Conservation (phyloP, 1,140 invertebrate genomes). For the Drosophila willistoni region DNA sequence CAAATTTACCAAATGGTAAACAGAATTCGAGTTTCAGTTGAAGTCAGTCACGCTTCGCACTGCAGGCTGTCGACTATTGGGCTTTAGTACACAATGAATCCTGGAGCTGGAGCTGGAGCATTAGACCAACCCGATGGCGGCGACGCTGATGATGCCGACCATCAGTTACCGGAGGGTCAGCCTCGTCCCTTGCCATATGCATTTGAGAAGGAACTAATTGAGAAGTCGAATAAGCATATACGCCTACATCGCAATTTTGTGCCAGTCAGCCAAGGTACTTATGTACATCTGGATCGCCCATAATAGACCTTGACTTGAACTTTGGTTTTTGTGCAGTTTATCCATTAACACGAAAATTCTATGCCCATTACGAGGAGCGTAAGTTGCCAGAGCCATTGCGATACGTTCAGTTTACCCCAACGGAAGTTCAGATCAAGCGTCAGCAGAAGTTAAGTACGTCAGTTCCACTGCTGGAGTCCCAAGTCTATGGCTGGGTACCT, state of each 20-base stretch:
- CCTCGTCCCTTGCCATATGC: constrained; percentile 67
- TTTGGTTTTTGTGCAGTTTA: constrained; percentile 40
- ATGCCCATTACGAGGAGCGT: constrained; percentile 59
- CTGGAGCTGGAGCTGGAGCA: constrained; percentile 10
- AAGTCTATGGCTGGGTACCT: constrained; percentile 75
- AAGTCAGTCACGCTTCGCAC: not conserved
- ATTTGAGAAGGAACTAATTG: constrained; percentile 77
- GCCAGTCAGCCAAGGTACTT: constrained; percentile 56
- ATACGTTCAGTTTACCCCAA: constrained; percentile 32
- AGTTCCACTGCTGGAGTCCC: constrained; percentile 60
- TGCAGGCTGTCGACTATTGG: not conserved
- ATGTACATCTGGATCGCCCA: no score
- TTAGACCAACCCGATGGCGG: constrained; percentile 26
- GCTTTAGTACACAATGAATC: constrained; percentile 42
- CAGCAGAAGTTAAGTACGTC: constrained; percentile 23
- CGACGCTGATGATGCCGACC: constrained; percentile 42
- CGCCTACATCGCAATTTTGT: constrained; percentile 54
- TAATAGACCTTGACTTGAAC: no score
- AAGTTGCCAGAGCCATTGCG: constrained; percentile 30
- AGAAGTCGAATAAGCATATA: constrained; percentile 67
- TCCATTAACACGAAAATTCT: constrained; percentile 70
- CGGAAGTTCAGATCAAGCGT: constrained; percentile 40
- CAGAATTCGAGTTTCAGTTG: not conserved
- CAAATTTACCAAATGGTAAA: constrained; percentile 18
- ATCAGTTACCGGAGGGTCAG: constrained; percentile 57